Base-by-base conservation (phyloP, 2,797 vertebrate species). In the Pelodytes ibericus region DNA sequence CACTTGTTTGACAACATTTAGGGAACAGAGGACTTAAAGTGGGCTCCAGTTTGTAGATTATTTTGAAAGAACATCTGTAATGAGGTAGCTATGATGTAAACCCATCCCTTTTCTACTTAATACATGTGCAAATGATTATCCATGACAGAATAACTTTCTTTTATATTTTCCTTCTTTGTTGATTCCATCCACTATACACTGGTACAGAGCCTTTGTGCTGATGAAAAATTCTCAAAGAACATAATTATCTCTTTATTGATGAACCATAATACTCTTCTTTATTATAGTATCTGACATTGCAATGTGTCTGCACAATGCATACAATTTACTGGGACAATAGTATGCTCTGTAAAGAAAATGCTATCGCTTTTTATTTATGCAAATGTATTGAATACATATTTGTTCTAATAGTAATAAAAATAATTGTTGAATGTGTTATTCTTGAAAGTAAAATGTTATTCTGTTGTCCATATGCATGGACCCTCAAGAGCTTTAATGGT, bases 241-340 rank as follows among this genome's bases (percentile, higher is more conserved):
- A 68, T 68, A 67, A 75, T 75, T 75, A 75, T 75, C 63, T 61
- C 22, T 59, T 27, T 61, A 68, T 67, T 75, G 72, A 75, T 75
- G 64, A 53, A 59, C 33, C 51, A 62, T 75, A 68, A 68, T 75
- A 60, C 64, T 75, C 66, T 75, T 68, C 64, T 75, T 75, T 75
- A 68, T 75, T 64, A 36, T 57, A 60, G 56, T 68, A 75, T 61
- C 73, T 75, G 73, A 75, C 72, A 59, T 56, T 68, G 16, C 63
- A 57, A 68, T 29, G 27, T 75, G 31, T 36, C 36, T 26, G 27
- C 27, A 67, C 63, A 67, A 64, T n/a, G n/a, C n/a, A n/a, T n/a
- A n/a, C n/a, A n/a, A n/a, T 68, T 59, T 56, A 75, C 66, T 33
- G 63, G 60, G 60, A 67, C 63, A 68, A 49, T 75, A 62, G 51